These are phyloP conservation scores for Drosophila anomalata DNA, from an alignment of 2,888 invertebrate species.

Conservation along the genomic window DNA sequence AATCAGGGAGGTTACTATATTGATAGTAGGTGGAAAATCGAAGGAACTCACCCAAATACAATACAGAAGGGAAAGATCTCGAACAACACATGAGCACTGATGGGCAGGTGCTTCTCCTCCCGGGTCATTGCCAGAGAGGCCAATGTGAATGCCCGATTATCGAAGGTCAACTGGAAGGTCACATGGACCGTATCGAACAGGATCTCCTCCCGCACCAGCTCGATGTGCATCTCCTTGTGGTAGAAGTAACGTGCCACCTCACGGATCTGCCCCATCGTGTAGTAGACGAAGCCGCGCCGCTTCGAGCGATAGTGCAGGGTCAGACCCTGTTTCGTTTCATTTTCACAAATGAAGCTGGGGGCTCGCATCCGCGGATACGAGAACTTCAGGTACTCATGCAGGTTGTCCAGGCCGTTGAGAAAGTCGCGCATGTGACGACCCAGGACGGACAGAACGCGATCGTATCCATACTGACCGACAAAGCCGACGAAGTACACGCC, in stretches of 20 bases:
- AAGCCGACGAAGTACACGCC: constrained; percentile 97
- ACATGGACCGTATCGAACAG: constrained; percentile 96
- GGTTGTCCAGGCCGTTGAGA: constrained; percentile 96
- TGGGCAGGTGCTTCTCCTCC: constrained; percentile 94
- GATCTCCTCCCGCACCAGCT: constrained; percentile 93
- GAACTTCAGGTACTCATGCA: constrained; percentile 98
- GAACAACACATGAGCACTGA: constrained; percentile 94
- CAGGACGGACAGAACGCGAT: constrained; percentile 93
- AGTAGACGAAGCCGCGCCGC: constrained; percentile 96
- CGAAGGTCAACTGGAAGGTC: constrained; percentile 96
- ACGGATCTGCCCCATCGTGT: constrained; percentile 98
- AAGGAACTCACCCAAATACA: constrained; percentile 92
- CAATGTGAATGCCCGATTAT: constrained; percentile 95
- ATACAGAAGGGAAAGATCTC: constrained; percentile 99
- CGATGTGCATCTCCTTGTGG: constrained; percentile 96
- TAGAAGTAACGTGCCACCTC: constrained; percentile 97
- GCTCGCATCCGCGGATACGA: constrained; percentile 95
- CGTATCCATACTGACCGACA: constrained; percentile 97
- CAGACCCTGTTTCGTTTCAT: constrained; percentile 95
- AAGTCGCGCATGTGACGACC: constrained; percentile 98
- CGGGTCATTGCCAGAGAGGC: constrained; percentile 93
- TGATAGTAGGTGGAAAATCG: neutral
- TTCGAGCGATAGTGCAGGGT: constrained; percentile 97
- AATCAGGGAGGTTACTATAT: constrained; percentile 20
- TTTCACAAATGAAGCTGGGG: constrained; percentile 98